Evolutionary conservation across 1,140 invertebrate species (phyloP), one percentile per base, ranked within the genome.

Genomic region (Stratiolaelaps scimitus): DNA sequence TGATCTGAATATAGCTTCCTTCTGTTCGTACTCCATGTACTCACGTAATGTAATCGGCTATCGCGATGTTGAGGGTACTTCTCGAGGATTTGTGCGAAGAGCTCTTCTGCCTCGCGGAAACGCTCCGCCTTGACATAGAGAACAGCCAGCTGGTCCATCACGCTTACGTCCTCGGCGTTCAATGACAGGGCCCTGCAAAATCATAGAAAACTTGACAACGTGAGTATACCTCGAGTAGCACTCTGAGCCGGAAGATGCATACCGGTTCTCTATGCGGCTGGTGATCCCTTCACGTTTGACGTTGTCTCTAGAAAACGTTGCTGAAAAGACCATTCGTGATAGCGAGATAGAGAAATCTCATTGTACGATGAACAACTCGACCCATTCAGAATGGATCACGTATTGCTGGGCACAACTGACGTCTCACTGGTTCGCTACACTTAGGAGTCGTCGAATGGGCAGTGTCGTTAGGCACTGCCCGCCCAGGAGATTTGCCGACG

Each of bases 1-100:
- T n/a, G n/a, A n/a, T n/a, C n/a, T n/a, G n/a, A n/a, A n/a, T n/a
- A n/a, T n/a, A 40, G 34, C 34, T 40, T 40, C 34, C n/a, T n/a
- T n/a, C n/a, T n/a, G 34, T 1, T 60, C 53, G 15, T 66, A 10
- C 44, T 30, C 19, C 1, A 26, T 60, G 29, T 19, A 73, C 72
- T 70, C 67, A 73, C 72, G 67, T 72, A 73, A 68, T 73, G 72
- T 29, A 73, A 68, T 73, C 71, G 71, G 43, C 72, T 70, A 65
- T 70, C 69, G 23, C 69, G 64, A 68, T 73, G 71, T 67, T 72
- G 68, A 53, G 68, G 70, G 64, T 68, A 69, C 26, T 69, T 69
- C 45, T 68, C 66, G 45, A 72, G 60, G 64, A 71, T 56, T 65
- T 70, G 68, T 26, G 67, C 64, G 64, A 70, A 72, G 23, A 72